Percentiles rank a stretch among this genome's conserved stretches.
Conservation (phyloP, 2,113 vertebrate species). For the Coracopsis vasa region DNA sequence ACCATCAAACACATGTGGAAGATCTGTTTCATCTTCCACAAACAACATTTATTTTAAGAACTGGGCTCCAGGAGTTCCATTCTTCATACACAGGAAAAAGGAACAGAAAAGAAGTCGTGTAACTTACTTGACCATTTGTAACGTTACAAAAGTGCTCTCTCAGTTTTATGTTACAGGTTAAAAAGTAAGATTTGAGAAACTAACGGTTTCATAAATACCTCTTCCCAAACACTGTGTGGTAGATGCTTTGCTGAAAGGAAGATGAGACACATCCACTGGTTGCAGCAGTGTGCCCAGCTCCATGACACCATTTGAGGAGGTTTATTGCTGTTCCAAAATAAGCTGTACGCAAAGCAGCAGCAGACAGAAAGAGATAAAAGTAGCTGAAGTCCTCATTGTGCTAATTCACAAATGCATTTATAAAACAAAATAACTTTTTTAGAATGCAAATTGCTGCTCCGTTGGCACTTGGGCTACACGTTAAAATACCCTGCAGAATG, state of each 20-base stretch:
- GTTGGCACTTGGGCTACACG: background rate
- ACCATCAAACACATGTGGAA: background rate
- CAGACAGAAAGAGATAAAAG: background rate
- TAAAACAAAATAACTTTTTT: background rate
- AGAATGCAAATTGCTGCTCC: background rate
- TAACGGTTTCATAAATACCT: background rate
- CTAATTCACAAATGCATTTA: background rate
- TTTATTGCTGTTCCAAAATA: background rate
- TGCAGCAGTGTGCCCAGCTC: background rate
- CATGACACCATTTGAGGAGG: background rate
- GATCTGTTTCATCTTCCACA: background rate
- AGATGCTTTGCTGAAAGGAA: background rate
- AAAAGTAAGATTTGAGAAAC: background rate
- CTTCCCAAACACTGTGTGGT: background rate
- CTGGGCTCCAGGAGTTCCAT: background rate
- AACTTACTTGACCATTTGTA: background rate
- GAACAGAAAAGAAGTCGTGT: background rate
- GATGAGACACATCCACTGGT: background rate
- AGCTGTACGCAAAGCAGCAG: background rate
- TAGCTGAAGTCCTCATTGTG: background rate
- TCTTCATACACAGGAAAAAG: background rate
- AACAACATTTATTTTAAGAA: background rate
- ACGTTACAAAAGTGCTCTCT: background rate
- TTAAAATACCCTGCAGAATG: background rate
- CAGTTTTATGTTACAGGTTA: background rate